These are phyloP conservation scores for Manacus vitellinus DNA, from an alignment of 2,113 vertebrate genomes.

Conservation along the genomic window DNA sequence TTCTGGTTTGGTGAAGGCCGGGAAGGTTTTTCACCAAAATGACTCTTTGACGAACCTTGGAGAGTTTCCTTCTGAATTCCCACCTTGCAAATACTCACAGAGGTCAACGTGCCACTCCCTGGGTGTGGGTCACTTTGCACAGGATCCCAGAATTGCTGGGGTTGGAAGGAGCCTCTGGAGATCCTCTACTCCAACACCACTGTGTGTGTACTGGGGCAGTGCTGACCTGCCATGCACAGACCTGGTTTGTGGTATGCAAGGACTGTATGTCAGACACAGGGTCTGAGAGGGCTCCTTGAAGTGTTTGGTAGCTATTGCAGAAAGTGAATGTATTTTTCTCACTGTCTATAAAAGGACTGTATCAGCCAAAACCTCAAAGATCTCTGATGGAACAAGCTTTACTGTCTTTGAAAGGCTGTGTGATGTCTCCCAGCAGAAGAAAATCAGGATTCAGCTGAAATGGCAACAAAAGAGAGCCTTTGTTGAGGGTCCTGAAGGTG, in stretches of 20 bases:
- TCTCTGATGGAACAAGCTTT: not conserved
- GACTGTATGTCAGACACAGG: not conserved
- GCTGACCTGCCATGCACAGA: not conserved
- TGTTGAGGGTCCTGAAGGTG: not conserved
- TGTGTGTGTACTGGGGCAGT: not conserved
- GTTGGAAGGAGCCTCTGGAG: not conserved
- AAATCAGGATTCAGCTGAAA: not conserved
- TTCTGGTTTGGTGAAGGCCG: not conserved
- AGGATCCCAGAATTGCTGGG: fast-evolving
- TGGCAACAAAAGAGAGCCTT: not conserved
- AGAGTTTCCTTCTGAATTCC: not conserved
- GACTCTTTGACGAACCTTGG: not conserved
- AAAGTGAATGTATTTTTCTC: not conserved
- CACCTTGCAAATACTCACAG: not conserved
- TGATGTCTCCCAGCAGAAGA: not conserved
- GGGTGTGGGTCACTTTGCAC: not conserved
- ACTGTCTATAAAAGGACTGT: fast-evolving
- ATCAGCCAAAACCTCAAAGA: not conserved
- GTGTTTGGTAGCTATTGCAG: not conserved
- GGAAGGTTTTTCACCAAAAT: not conserved
- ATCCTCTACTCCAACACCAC: not conserved
- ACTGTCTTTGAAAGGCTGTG: not conserved
- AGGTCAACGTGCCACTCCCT: not conserved
- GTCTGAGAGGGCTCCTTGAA: not conserved
- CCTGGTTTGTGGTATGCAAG: not conserved